A percentile compares a stretch with the other conserved stretches of the same genome.
phyloP scores from a whole-genome alignment of 2,888 invertebrate species.

The Aquatica leii region DNA sequence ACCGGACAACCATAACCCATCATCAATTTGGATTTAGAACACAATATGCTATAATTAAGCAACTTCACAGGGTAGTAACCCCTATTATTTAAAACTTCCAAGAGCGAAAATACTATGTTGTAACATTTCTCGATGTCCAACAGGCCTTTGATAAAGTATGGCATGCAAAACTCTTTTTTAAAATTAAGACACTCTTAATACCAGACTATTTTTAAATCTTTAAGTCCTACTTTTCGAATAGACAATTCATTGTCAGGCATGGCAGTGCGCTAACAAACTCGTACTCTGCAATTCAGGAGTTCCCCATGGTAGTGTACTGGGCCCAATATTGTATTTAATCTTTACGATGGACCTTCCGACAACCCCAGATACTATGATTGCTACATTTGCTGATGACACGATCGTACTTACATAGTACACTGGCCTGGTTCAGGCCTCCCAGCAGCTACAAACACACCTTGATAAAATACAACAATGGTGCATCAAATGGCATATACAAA shows the following conservation, averaged over 20 bases:
- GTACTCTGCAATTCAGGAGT: conserved; percentile 9
- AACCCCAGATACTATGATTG: no score
- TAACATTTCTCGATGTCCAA: not conserved
- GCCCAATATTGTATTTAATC: no score
- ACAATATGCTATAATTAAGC: no score
- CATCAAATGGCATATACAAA: conserved; percentile 35
- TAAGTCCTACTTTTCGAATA: not conserved
- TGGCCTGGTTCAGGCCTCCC: not conserved
- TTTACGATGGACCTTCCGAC: no score
- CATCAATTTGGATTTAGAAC: no score
- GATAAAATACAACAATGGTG: conserved; percentile 26
- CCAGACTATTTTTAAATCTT: not conserved
- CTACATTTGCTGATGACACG: no score
- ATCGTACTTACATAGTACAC: not conserved
- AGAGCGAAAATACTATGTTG: not conserved
- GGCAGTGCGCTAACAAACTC: not conserved
- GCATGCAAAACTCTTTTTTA: no score
- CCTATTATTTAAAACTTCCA: not conserved
- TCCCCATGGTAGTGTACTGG: conserved; percentile 14
- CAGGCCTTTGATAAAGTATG: no score
- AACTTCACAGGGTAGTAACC: not conserved
- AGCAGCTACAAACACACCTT: conserved; percentile 17
- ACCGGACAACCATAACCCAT: no score
- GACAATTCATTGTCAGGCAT: not conserved
- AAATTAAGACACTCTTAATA: no score